Base-by-base conservation (phyloP, 30 jellyfish, hydroid and myxozoan genomes). In the Pseudorhiza aurosa region DNA sequence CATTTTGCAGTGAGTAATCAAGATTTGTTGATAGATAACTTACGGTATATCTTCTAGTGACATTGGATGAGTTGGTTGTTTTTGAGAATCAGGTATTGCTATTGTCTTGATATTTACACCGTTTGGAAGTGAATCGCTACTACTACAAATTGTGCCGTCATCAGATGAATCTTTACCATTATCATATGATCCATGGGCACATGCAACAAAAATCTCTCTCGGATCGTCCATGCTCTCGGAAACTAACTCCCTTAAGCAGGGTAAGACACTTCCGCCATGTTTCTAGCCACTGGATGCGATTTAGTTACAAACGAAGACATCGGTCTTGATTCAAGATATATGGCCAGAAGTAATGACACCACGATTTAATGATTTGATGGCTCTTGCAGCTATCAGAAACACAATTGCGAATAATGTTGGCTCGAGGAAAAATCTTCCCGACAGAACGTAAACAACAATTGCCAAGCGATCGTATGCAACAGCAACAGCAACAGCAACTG, bases 101-200 rank as follows among this genome's bases (percentile, higher is more conserved):
- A n/a, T n/a, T n/a, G n/a, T n/a, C 10, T 25, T 30, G 22, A 26
- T 19, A 26, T 24, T 17, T 27, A 43, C 64, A 58, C 50, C 45
- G 50, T 35, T 57, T 35, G 71, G 36, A 14, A 36, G 27, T 9
- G 91, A 65, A 49, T 65, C 25, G 33, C 40, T 8, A 46, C 84
- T 80, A 46, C 84, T 80, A 44, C 68, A 58, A 14, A 62, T 37
- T 2, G 84, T 21, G 50, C 75, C 35, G 26, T 36, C 59, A 29
- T 78, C 90, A 30, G 91, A 37, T 9, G 91, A 80, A 46, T 64
- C 68, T 25, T 58, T 84, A 4, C 84, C 84, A 37, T 80, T 84
- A 12, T 40, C 77, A n/a, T 80, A 65, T 14, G 39, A 24, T 29
- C 57, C 44, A n/a, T 32, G 14, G 37, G 57, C 4, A 63, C 67